phyloP scores from a whole-genome alignment of 2,797 vertebrate genomes.

The Hirundo rustica region DNA sequence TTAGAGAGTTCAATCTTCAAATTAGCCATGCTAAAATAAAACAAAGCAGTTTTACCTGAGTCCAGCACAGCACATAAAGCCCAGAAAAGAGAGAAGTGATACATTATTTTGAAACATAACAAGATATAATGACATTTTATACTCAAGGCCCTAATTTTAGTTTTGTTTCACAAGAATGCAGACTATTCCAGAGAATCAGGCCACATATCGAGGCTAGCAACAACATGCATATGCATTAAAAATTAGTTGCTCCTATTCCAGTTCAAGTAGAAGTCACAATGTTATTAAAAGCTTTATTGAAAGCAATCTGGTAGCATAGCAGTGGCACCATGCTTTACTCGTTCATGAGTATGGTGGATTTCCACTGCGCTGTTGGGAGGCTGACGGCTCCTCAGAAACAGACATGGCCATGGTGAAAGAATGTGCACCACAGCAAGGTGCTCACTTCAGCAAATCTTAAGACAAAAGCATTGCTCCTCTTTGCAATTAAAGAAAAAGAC shows the following conservation, averaged over 20 bases:
- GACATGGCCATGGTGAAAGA: not conserved
- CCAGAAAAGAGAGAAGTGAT: not conserved
- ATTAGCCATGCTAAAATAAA: slow-evolving; percentile 81
- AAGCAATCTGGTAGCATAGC: not conserved
- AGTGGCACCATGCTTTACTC: not conserved
- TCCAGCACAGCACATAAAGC: not conserved
- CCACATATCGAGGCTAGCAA: not conserved
- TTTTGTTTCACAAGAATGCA: not conserved
- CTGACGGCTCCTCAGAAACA: not conserved
- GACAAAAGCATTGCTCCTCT: not conserved
- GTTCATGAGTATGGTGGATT: not conserved
- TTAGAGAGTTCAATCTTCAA: slow-evolving; percentile 85
- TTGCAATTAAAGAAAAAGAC: not conserved
- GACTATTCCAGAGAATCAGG: not conserved
- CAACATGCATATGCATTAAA: not conserved
- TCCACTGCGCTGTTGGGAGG: not conserved
- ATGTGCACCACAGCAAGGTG: not conserved
- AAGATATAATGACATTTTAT: not conserved
- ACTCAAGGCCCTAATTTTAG: not conserved
- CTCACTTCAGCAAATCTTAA: not conserved
- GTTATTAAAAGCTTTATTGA: not conserved
- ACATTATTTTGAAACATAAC: not conserved
- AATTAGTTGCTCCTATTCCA: not conserved
- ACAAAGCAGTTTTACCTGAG: not conserved
- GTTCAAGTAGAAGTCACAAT: not conserved